Percentiles rank a stretch among this genome's conserved stretches.
Conservation (phyloP, 2,888 invertebrate genomes). For the Zygaena filipendulae region DNA sequence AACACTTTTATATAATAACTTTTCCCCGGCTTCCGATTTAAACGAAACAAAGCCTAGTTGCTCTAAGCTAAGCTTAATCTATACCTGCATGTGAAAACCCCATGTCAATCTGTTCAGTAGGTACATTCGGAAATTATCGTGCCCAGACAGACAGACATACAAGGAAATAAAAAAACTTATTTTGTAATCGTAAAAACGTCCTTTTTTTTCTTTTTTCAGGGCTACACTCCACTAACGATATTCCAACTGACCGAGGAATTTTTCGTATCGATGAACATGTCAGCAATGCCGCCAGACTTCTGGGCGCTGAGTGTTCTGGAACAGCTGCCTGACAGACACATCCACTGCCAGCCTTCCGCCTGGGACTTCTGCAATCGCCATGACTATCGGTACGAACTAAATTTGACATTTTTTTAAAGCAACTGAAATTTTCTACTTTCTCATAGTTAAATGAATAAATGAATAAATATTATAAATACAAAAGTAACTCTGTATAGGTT, state of each 20-base stretch:
- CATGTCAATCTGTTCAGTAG: too few relatives aligned
- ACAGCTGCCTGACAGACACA: constrained; percentile 79
- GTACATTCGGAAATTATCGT: too few relatives aligned
- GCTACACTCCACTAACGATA: constrained; percentile 84
- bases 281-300: constrained; percentile 86
- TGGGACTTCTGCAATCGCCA: constrained; percentile 94
- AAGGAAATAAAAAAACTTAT: background rate
- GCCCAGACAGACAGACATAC: background rate
- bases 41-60: too few relatives aligned
- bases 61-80: too few relatives aligned
- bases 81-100: too few relatives aligned
- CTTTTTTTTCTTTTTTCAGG: constrained; percentile 54
- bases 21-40: too few relatives aligned
- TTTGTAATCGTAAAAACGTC: background rate
- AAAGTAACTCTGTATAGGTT: too few relatives aligned
- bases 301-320: constrained; percentile 88
- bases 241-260: constrained; percentile 92
- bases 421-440: too few relatives aligned
- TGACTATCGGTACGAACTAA: constrained; percentile 85
- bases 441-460: too few relatives aligned
- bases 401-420: too few relatives aligned
- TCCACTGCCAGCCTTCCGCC: constrained; percentile 91
- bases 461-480: too few relatives aligned
- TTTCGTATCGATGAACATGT: constrained; percentile 89
- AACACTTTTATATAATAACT: too few relatives aligned